A percentile compares a stretch with the other conserved stretches of the same genome.
These are phyloP conservation scores for Ia io DNA, from an alignment of 2,113 vertebrate genomes.

Conservation along the genomic window DNA sequence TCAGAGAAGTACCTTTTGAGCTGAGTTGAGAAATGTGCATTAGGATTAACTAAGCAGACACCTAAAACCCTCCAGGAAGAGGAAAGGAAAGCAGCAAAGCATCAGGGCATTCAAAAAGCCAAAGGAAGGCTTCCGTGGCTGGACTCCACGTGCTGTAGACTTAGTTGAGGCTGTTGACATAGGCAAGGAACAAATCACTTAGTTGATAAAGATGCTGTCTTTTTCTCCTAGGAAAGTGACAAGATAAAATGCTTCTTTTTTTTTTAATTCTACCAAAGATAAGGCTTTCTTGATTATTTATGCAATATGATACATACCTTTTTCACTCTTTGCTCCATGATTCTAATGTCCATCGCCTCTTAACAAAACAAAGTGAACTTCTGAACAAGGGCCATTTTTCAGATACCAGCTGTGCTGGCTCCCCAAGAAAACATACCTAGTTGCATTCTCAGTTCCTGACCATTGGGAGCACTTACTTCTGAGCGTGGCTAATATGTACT, in stretches of 20 bases:
- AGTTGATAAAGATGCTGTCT: neutral
- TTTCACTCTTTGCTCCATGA: neutral
- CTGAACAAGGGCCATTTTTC: neutral
- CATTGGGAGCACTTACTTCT: neutral
- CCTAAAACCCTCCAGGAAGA: neutral
- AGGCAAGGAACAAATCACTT: neutral
- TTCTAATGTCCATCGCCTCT: neutral
- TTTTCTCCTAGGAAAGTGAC: neutral
- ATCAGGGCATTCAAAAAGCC: neutral
- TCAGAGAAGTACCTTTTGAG: neutral
- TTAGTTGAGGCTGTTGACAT: neutral
- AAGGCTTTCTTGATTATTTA: neutral
- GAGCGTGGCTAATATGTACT: neutral
- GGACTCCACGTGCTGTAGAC: neutral
- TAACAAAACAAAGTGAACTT: neutral
- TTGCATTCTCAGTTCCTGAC: neutral
- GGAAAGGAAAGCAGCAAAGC: neutral
- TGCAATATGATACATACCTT: neutral
- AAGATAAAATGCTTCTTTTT: neutral
- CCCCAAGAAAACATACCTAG: neutral
- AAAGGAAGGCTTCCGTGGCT: neutral
- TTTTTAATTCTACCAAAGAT: neutral
- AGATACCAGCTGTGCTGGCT: neutral
- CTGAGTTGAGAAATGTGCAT: neutral
- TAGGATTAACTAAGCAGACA: neutral